Evolutionary conservation across 2,888 invertebrate genomes (phyloP).

Genomic region (Urechis unicinctus): DNA sequence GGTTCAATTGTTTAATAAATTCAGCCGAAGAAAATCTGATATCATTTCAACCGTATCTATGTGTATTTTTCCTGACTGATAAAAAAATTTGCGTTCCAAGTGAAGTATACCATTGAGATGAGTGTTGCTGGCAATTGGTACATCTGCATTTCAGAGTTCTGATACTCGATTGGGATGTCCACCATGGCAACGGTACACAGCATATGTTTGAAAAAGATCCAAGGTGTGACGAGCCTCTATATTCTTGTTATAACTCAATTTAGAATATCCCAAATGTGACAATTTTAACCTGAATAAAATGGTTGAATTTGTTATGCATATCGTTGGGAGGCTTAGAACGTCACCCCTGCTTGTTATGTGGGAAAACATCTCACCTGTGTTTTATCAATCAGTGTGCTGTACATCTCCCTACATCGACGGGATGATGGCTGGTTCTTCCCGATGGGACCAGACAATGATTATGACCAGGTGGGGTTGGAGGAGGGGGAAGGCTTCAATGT

Average conservation of each 20-base stretch:
- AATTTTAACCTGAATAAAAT: too few relatives aligned
- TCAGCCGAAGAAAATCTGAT: too few relatives aligned
- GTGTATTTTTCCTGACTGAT: too few relatives aligned
- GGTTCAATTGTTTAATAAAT: background rate
- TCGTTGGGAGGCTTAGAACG: background rate
- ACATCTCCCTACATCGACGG: slow-evolving; percentile 86
- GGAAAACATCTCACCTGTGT: background rate
- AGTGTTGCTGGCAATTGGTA: background rate
- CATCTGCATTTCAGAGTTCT: slow-evolving; percentile 60
- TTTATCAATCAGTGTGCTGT: slow-evolving; percentile 60
- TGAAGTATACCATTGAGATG: too few relatives aligned
- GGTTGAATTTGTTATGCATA: background rate
- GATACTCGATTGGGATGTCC: slow-evolving; percentile 92
- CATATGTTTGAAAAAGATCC: slow-evolving; percentile 50
- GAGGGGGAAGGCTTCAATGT: slow-evolving; percentile 65
- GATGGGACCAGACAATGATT: slow-evolving; percentile 59
- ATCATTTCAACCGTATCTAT: too few relatives aligned
- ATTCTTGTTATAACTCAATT: too few relatives aligned
- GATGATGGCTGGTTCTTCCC: slow-evolving; percentile 75
- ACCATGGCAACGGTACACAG: slow-evolving; percentile 87
- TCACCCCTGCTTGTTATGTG: background rate
- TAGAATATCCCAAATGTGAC: too few relatives aligned
- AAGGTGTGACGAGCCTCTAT: too few relatives aligned
- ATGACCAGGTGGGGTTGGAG: slow-evolving; percentile 61
- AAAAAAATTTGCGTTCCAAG: too few relatives aligned